A percentile compares a stretch with the other conserved stretches of the same genome.
Conservation (phyloP, 2,888 invertebrate species). For the Drosophila sordidula region DNA sequence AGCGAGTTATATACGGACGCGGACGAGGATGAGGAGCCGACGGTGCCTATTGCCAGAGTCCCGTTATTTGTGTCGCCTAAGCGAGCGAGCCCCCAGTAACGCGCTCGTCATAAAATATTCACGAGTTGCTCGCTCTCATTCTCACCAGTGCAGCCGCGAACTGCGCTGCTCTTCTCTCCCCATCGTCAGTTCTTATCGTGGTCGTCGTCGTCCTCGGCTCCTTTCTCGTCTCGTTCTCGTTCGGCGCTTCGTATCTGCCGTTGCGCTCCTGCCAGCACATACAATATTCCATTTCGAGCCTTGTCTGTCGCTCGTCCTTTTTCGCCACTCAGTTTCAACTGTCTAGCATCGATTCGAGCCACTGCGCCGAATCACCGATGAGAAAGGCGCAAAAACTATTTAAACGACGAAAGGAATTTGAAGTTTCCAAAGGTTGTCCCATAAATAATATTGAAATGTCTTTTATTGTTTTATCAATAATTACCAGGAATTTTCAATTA, state of each 20-base stretch:
- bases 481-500: neutral
- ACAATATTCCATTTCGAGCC: slow-evolving; percentile 18
- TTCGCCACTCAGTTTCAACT: slow-evolving; percentile 31
- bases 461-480: neutral
- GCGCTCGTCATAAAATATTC: slow-evolving; percentile 78
- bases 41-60: slow-evolving; percentile 54
- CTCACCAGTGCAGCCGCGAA: slow-evolving; percentile 59
- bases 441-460: neutral
- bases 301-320: slow-evolving; percentile 32
- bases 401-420: slow-evolving; percentile 47
- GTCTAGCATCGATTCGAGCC: slow-evolving; percentile 68
- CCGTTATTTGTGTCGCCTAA: slow-evolving; percentile 57
- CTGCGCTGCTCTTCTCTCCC: slow-evolving; percentile 46
- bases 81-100: slow-evolving; percentile 59
- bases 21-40: slow-evolving; percentile 49
- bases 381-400: slow-evolving; percentile 40
- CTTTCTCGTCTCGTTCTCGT: slow-evolving; percentile 31
- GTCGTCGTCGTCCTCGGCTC: slow-evolving; percentile 22
- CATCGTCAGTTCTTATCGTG: slow-evolving; percentile 30
- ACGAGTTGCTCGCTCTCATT: slow-evolving; percentile 80
- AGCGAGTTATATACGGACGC: slow-evolving; percentile 19
- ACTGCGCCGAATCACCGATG: slow-evolving; percentile 78
- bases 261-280: slow-evolving; percentile 43
- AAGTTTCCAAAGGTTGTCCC: slow-evolving; percentile 13
- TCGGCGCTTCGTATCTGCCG: slow-evolving; percentile 31